phyloP scores from a whole-genome alignment of 2,888 invertebrate species.

The Crematogaster levior region DNA sequence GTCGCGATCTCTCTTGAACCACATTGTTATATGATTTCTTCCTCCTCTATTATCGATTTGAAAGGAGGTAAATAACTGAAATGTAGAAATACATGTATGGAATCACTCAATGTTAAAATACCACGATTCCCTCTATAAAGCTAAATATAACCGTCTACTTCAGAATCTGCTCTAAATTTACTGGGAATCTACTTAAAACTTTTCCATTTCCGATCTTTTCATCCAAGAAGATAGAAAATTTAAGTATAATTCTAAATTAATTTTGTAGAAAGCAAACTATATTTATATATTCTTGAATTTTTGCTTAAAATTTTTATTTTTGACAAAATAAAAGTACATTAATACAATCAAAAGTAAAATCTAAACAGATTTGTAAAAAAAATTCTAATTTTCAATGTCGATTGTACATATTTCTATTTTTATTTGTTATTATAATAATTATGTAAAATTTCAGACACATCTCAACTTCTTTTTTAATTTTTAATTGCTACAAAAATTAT shows the following conservation, averaged over 20 bases:
- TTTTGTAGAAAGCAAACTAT: not conserved
- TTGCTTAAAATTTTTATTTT: not conserved
- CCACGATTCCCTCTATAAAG: not conserved
- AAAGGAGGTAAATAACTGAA: not conserved
- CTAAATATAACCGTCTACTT: slow-evolving; percentile 1
- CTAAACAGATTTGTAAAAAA: not conserved
- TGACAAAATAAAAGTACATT: not conserved
- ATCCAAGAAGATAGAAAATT: not conserved
- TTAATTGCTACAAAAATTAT: not conserved
- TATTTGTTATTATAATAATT: not conserved
- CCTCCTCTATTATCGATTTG: slow-evolving; percentile 11
- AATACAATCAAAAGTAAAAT: not conserved
- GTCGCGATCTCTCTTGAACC: slow-evolving; percentile 25
- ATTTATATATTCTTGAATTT: not conserved
- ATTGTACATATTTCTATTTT: not conserved
- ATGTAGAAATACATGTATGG: slow-evolving; percentile 12
- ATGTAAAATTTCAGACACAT: not conserved
- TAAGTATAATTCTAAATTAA: not conserved
- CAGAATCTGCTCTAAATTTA: slow-evolving; percentile 8
- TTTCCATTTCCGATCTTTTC: not conserved
- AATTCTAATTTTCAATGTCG: not conserved
- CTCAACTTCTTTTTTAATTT: not conserved
- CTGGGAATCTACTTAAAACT: not conserved
- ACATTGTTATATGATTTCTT: slow-evolving; percentile 1
- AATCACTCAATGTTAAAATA: slow-evolving; percentile 12